Percentiles rank a stretch among this genome's conserved stretches.
Evolutionary conservation across 2,113 vertebrate species (phyloP).

Genomic region (Crotalus horridus): DNA sequence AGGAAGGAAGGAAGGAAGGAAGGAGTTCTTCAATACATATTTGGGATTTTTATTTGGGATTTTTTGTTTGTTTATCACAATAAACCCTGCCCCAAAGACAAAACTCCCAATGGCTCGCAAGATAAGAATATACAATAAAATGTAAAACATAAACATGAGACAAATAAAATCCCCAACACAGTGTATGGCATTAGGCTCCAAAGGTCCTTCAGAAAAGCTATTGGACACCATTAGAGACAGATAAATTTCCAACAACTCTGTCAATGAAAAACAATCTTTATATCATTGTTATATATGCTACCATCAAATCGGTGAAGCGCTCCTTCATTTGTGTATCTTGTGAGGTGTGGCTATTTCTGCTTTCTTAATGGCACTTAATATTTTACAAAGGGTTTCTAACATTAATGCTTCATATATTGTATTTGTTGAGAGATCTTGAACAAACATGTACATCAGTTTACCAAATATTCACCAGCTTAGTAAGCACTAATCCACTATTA

Average conservation of each 20-base stretch:
- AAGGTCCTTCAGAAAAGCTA: neutral
- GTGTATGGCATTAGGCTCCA: neutral
- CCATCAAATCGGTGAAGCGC: neutral
- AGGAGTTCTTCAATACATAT: neutral
- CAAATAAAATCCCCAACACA: neutral
- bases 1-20: rapidly evolving
- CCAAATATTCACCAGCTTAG: neutral
- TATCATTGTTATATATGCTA: neutral
- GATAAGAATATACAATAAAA: neutral
- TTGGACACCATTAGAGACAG: neutral
- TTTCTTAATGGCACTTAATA: neutral
- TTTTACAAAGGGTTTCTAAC: neutral
- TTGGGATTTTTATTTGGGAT: neutral
- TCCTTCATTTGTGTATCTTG: neutral
- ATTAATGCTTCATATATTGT: neutral
- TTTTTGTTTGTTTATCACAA: neutral
- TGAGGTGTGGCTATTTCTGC: neutral
- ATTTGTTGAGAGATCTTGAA: neutral
- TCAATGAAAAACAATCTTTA: neutral
- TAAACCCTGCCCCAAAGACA: neutral
- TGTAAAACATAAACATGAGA: neutral
- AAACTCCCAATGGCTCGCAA: neutral
- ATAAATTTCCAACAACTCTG: neutral
- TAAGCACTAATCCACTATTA: neutral
- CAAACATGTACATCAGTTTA: neutral